Conservation (phyloP, 1,140 invertebrate genomes). For the Ceratina australensis region DNA sequence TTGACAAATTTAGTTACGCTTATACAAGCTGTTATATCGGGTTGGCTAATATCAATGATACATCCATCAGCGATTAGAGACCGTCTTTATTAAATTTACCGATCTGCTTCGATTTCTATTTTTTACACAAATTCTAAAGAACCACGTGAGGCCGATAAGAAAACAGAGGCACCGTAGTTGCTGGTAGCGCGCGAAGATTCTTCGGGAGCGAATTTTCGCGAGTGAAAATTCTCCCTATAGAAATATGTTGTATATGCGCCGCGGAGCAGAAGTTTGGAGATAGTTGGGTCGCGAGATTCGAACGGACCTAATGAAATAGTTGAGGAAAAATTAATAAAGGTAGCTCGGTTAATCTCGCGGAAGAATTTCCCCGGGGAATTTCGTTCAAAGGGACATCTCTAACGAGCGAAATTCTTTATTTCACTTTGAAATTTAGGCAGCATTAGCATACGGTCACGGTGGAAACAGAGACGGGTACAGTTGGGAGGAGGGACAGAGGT, state of each 20-base stretch:
- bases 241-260: neutral
- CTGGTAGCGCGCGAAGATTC: neutral
- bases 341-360: neutral
- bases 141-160: too few relatives aligned
- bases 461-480: too few relatives aligned
- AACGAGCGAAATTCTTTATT: neutral
- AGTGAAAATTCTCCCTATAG: too few relatives aligned
- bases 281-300: neutral
- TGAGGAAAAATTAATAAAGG: neutral
- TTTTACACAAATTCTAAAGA: neutral
- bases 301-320: neutral
- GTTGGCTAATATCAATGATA: too few relatives aligned
- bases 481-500: too few relatives aligned
- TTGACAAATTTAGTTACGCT: too few relatives aligned
- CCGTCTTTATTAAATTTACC: too few relatives aligned
- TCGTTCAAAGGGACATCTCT: neutral
- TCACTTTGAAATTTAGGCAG: too few relatives aligned
- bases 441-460: too few relatives aligned
- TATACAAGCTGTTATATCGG: too few relatives aligned
- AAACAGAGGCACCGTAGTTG: neutral
- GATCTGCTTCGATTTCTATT: neutral
- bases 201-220: neutral
- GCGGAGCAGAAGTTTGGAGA: neutral
- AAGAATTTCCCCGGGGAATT: neutral
- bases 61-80: too few relatives aligned